Evolutionary conservation across 2,797 vertebrate genomes (phyloP).

Genomic region (Melanotaenia pygmaea): DNA sequence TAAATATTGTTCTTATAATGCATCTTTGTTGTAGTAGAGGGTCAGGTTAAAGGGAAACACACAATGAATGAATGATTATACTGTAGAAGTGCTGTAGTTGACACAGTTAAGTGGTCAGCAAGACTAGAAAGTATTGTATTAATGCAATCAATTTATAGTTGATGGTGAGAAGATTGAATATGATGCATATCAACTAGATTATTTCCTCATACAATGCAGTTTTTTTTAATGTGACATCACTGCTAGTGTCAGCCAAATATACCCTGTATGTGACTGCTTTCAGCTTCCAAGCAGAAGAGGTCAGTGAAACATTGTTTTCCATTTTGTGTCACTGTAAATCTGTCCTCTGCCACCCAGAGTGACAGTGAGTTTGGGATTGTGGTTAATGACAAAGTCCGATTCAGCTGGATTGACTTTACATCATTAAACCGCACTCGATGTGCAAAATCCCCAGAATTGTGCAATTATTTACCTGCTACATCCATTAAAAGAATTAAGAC

Average conservation of each 20-base stretch:
- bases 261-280: neutral
- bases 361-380: neutral
- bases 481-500: conserved; percentile 23
- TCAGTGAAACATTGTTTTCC: conserved; percentile 4
- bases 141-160: no score
- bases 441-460: neutral
- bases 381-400: neutral
- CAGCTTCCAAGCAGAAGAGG: neutral
- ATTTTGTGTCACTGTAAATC: neutral
- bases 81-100: no score
- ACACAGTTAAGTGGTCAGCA: no score
- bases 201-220: no score
- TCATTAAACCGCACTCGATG: neutral
- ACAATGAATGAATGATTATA: neutral
- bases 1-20: neutral
- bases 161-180: no score
- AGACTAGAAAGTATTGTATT: no score
- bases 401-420: conserved; percentile 12
- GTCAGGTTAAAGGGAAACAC: neutral
- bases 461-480: conserved; percentile 20
- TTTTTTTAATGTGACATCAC: no score
- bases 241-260: no score
- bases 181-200: no score
- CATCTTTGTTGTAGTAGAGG: neutral
- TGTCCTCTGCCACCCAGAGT: neutral